Conservation (phyloP, 2,888 invertebrate genomes). For the Meandrusa payeni region DNA sequence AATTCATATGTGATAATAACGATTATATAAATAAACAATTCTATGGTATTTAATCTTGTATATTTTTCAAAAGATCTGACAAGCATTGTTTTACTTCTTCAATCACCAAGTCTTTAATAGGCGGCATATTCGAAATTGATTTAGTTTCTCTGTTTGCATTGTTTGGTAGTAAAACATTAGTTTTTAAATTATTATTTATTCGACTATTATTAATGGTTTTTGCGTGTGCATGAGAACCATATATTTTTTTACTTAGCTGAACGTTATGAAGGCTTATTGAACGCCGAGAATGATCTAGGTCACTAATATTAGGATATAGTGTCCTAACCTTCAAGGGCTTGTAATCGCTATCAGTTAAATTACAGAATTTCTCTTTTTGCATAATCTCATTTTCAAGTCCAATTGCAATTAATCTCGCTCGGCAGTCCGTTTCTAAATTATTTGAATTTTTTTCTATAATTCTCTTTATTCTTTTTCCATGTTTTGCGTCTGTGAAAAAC, state of each 20-base stretch:
- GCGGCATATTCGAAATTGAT: neutral
- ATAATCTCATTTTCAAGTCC: conserved; percentile 5
- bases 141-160: neutral
- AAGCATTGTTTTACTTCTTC: conserved; percentile 24
- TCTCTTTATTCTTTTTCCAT: conserved; percentile 15
- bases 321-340: no score
- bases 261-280: neutral
- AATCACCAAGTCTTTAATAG: conserved; percentile 5
- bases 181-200: neutral
- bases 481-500: conserved; percentile 15
- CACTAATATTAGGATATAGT: no score
- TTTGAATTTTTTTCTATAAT: conserved; percentile 8
- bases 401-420: neutral
- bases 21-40: no score
- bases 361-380: conserved; percentile 8
- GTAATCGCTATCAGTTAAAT: no score
- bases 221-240: neutral
- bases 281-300: neutral
- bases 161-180: neutral
- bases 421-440: neutral
- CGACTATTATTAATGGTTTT: neutral
- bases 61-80: conserved; percentile 21
- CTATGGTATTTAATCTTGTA: conserved; percentile 20
- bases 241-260: conserved; percentile 5
- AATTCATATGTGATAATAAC: no score